Percentiles rank a stretch among this genome's conserved stretches.
phyloP scores from a whole-genome alignment of 2,113 vertebrate species.

The Uria aalge region DNA sequence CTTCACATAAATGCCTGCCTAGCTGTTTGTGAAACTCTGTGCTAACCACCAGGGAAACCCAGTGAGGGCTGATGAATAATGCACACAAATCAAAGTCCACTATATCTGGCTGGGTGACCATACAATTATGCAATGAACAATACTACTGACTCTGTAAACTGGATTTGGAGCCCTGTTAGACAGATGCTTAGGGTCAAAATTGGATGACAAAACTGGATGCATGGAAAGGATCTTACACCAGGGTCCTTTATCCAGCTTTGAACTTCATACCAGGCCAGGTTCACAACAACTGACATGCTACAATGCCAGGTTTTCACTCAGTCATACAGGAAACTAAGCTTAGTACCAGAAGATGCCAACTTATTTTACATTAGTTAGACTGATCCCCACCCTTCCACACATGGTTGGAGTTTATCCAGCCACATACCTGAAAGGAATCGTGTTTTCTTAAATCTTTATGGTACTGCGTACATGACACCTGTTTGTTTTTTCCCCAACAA shows the following conservation, averaged over 20 bases:
- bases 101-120: background rate
- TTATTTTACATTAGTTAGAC: background rate
- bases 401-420: background rate
- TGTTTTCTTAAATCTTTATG: background rate
- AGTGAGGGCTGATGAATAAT: background rate
- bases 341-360: background rate
- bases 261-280: background rate
- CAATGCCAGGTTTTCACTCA: background rate
- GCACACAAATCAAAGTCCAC: background rate
- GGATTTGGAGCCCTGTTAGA: background rate
- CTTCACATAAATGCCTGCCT: background rate
- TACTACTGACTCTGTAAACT: background rate
- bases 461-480: background rate
- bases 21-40: background rate
- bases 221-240: background rate
- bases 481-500: slow-evolving; percentile 1
- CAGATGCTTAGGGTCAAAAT: background rate
- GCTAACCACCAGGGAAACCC: background rate
- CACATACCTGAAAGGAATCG: background rate
- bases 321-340: background rate
- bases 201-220: background rate
- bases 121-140: background rate
- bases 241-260: background rate
- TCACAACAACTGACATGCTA: background rate
- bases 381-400: background rate